A percentile compares a stretch with the other conserved stretches of the same genome.
Conservation (phyloP, 2,113 vertebrate genomes). For the Triplophysa tibetana region DNA sequence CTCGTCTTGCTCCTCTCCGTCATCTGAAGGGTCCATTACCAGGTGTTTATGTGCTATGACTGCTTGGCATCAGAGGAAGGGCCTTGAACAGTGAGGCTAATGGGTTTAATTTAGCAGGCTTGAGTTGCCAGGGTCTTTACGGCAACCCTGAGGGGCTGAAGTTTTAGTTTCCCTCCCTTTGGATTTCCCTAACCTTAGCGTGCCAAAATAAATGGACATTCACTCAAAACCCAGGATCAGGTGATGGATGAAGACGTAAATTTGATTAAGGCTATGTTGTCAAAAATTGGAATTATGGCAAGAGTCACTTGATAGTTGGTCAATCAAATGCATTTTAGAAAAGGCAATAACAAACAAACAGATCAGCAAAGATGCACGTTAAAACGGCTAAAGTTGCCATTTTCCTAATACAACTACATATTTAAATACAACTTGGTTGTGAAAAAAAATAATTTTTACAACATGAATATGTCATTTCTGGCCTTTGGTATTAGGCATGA, state of each 20-base stretch:
- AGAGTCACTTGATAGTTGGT: not conserved
- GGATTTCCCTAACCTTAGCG: conserved; percentile 8
- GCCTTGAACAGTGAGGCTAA: conserved; percentile 70
- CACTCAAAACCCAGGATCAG: not conserved
- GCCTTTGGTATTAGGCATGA: too few species aligned
- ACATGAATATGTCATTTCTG: too few species aligned
- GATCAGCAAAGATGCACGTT: too few species aligned
- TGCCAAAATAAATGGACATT: conserved; percentile 39
- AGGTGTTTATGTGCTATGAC: conserved; percentile 72
- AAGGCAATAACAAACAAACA: too few species aligned
- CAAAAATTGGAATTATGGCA: not conserved
- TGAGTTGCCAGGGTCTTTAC: conserved; percentile 67
- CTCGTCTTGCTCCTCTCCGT: conserved; percentile 55
- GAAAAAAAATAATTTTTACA: too few species aligned
- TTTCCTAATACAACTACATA: too few species aligned
- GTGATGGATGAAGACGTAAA: not conserved
- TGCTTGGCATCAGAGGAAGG: conserved; percentile 66
- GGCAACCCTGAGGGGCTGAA: conserved; percentile 57
- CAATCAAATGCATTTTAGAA: not conserved
- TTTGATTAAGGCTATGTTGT: not conserved
- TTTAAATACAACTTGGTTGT: too few species aligned
- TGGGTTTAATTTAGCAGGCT: conserved; percentile 70
- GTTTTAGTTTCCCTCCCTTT: conserved; percentile 45
- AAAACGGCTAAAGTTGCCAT: too few species aligned
- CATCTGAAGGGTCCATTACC: conserved; percentile 71